These are phyloP conservation scores for Butorides virescens DNA, from an alignment of 2,113 vertebrate species.

Conservation along the genomic window DNA sequence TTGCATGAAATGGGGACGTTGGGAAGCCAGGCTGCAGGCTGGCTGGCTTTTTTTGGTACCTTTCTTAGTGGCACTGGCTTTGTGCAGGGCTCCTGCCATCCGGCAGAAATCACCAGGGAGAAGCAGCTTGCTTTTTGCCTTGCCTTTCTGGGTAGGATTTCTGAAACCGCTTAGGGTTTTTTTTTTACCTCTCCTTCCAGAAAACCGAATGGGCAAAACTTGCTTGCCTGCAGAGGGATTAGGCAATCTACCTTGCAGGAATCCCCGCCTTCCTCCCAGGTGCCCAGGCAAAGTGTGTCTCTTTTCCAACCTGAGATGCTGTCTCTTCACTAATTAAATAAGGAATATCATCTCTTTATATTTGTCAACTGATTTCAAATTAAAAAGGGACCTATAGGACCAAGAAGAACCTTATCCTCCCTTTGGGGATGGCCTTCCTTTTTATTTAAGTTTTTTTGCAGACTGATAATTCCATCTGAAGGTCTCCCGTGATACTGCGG, in stretches of 20 bases:
- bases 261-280: neutral
- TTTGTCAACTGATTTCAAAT: slow-evolving; percentile 36
- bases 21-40: neutral
- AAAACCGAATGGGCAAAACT: neutral
- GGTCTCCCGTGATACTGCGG: neutral
- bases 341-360: slow-evolving; percentile 17
- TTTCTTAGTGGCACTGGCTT: neutral
- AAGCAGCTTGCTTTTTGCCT: neutral
- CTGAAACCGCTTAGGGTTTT: neutral
- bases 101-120: neutral
- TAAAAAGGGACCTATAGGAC: slow-evolving; percentile 33
- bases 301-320: neutral
- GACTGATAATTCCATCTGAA: slow-evolving; percentile 36
- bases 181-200: neutral
- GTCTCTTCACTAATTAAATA: slow-evolving; percentile 18
- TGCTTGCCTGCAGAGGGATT: neutral
- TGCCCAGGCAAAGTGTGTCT: neutral
- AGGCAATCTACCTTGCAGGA: neutral
- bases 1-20: neutral
- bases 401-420: neutral
- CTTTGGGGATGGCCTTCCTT: slow-evolving; percentile 11
- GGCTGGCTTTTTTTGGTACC: neutral
- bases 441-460: slow-evolving; percentile 12
- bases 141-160: neutral
- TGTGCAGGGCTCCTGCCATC: neutral